Percentiles rank a stretch among this genome's conserved stretches.
Conservation (phyloP, 2,888 invertebrate genomes). For the Exocentrus adspersus region DNA sequence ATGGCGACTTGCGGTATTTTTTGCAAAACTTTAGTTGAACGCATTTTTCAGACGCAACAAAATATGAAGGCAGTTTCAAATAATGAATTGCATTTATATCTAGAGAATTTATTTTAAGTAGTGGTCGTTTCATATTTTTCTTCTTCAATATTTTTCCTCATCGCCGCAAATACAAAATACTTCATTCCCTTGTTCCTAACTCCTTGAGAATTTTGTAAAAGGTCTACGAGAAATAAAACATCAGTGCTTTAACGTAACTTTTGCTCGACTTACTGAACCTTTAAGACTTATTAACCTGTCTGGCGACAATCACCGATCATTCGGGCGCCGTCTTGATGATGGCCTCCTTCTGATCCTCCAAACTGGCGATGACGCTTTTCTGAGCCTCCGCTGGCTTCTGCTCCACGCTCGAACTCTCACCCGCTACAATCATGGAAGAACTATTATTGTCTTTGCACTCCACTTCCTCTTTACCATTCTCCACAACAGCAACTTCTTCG, state of each 20-base stretch:
- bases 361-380: constrained; percentile 47
- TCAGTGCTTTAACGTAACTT: constrained; percentile 35
- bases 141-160: no score
- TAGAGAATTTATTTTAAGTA: no score
- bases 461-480: constrained; percentile 37
- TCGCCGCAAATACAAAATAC: not conserved
- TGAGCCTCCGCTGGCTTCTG: constrained; percentile 32
- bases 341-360: constrained; percentile 47
- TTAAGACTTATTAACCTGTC: constrained; percentile 39
- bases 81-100: no score
- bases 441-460: constrained; percentile 41
- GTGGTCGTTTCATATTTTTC: no score
- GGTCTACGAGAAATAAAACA: constrained; percentile 30
- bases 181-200: constrained; percentile 1
- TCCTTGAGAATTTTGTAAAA: constrained; percentile 33
- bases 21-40: no score
- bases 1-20: no score
- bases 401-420: constrained; percentile 25
- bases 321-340: constrained; percentile 53
- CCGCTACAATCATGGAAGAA: constrained; percentile 51
- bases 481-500: constrained; percentile 31
- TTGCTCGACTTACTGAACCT: constrained; percentile 33
- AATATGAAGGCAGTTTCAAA: no score
- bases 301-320: constrained; percentile 57
- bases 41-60: no score